phyloP scores from a whole-genome alignment of 2,113 vertebrate species.

The Miniopterus natalensis region DNA sequence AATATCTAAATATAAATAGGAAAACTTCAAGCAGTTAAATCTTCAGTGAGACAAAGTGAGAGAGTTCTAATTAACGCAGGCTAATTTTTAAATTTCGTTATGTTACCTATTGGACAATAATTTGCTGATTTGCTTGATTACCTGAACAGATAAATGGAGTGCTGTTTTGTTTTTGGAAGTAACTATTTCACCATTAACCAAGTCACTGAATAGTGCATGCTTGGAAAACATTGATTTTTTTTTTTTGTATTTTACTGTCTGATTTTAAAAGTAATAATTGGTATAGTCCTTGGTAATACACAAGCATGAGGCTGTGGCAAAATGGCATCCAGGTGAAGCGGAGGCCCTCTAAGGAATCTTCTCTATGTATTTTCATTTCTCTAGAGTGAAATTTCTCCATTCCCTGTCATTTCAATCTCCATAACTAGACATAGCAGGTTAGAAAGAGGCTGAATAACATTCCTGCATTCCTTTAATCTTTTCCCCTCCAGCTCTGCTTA shows the following conservation, averaged over 20 bases:
- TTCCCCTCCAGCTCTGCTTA: background rate
- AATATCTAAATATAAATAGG: background rate
- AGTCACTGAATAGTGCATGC: background rate
- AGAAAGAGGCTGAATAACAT: background rate
- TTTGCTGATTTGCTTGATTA: background rate
- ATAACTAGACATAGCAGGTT: background rate
- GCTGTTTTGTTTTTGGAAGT: slow-evolving; percentile 3
- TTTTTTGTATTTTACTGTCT: background rate
- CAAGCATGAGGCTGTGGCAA: accelerated
- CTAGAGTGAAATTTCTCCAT: background rate
- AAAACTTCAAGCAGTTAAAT: background rate
- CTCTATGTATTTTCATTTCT: background rate
- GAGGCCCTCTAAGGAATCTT: background rate
- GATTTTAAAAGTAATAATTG: slow-evolving; percentile 5
- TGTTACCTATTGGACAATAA: background rate
- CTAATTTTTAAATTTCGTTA: background rate
- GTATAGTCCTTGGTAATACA: background rate
- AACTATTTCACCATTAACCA: background rate
- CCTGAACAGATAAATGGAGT: slow-evolving; percentile 7
- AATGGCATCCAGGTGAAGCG: background rate
- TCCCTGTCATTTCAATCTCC: background rate
- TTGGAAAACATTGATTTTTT: background rate
- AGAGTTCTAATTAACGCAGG: background rate
- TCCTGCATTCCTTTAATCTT: background rate
- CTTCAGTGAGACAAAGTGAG: background rate